Evolutionary conservation across 2,113 vertebrate species (phyloP).

Genomic region (Dromaius novaehollandiae): DNA sequence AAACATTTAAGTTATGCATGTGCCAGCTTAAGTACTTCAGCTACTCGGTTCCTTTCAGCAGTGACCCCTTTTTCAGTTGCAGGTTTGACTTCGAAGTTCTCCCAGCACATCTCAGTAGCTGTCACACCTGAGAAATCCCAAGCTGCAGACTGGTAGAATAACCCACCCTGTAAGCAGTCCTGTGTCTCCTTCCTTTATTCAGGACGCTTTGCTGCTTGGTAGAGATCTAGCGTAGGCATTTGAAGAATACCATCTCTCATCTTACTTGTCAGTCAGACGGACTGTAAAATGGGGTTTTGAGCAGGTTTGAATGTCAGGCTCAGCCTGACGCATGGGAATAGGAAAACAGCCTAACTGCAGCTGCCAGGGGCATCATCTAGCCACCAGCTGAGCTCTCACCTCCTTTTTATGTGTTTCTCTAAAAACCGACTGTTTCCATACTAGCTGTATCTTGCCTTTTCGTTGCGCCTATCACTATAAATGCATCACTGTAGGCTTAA

Average conservation of each 20-base stretch:
- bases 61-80: background rate
- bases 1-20: fast-evolving
- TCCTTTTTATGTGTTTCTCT: background rate
- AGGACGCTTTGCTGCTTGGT: too few species aligned
- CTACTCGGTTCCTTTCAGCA: fast-evolving
- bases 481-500: fast-evolving
- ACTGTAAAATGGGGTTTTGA: too few species aligned
- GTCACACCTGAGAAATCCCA: fast-evolving
- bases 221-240: background rate
- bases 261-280: background rate
- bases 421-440: fast-evolving
- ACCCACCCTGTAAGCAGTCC: too few species aligned
- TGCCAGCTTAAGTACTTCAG: background rate
- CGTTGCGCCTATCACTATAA: fast-evolving
- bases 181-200: too few species aligned
- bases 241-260: fast-evolving
- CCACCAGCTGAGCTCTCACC: fast-evolving
- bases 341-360: too few species aligned
- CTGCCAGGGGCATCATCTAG: fast-evolving
- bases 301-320: background rate
- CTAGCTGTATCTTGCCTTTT: background rate
- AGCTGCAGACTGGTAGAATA: fast-evolving
- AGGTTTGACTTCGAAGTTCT: fast-evolving
- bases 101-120: fast-evolving
- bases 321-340: fast-evolving